These are phyloP conservation scores for Pagetopsis macropterus DNA, from an alignment of 2,797 vertebrate species.

Conservation along the genomic window DNA sequence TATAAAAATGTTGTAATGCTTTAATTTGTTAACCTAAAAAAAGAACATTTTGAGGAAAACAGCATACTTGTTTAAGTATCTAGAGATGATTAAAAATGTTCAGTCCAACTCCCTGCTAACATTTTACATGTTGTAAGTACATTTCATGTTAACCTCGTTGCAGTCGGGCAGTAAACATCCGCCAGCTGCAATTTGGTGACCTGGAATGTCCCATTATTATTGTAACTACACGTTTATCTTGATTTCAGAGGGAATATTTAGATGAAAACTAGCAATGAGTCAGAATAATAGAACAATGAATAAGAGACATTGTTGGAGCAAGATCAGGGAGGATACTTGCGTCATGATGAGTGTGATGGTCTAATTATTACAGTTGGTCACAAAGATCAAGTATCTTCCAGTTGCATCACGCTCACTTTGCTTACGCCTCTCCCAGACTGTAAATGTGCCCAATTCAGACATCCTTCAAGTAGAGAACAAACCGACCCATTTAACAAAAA, in stretches of 20 bases:
- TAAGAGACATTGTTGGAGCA: constrained; percentile 69
- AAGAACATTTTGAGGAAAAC: constrained; percentile 44
- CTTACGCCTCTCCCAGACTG: constrained; percentile 82
- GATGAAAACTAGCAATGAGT: constrained; percentile 83
- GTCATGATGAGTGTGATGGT: constrained; percentile 75
- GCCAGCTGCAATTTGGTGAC: constrained; percentile 58
- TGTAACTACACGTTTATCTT: constrained; percentile 64
- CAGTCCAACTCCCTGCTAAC: constrained; percentile 45
- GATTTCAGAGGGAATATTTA: constrained; percentile 81
- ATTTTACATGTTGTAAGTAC: constrained; percentile 59
- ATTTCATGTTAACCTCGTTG: constrained; percentile 58
- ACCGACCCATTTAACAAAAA: constrained; percentile 54
- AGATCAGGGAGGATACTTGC: constrained; percentile 74
- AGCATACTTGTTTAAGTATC: constrained; percentile 55
- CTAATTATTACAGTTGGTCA: constrained; percentile 94
- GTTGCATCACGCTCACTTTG: constrained; percentile 85
- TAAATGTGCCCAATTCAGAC: constrained; percentile 87
- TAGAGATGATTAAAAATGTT: constrained; percentile 50
- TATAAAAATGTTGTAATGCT: constrained; percentile 44
- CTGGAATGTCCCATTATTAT: constrained; percentile 72
- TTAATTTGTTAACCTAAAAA: constrained; percentile 49
- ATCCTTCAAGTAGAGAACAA: constrained; percentile 92
- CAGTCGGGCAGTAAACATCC: constrained; percentile 49
- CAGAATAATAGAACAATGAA: constrained; percentile 72
- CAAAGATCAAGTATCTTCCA: constrained; percentile 96